Percentiles rank a stretch among this genome's conserved stretches.
Evolutionary conservation across 2,797 vertebrate genomes (phyloP).

Genomic region (Thunnus albacares): DNA sequence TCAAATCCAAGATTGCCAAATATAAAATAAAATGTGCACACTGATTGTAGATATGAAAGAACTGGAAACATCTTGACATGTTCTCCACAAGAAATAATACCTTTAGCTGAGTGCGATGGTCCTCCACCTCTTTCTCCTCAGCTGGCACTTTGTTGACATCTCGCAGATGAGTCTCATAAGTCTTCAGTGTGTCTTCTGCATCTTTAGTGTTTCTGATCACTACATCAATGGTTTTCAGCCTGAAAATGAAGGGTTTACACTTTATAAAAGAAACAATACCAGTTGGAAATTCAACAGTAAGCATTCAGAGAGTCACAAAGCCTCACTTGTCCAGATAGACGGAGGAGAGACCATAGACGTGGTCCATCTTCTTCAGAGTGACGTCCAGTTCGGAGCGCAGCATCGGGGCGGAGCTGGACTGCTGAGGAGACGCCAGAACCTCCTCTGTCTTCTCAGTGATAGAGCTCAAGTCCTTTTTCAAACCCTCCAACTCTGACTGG

Average conservation of each 20-base stretch:
- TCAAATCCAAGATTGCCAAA: neutral
- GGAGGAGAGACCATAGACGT: slow-evolving; percentile 92
- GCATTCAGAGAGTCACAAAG: neutral
- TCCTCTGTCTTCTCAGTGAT: slow-evolving; percentile 88
- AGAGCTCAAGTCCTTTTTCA: slow-evolving; percentile 88
- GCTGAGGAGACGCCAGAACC: slow-evolving; percentile 88
- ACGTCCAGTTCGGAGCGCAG: slow-evolving; percentile 93
- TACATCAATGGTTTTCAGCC: slow-evolving; percentile 93
- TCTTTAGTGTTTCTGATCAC: slow-evolving; percentile 93
- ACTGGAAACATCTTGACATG: neutral
- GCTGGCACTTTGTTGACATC: slow-evolving; percentile 91
- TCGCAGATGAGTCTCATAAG: slow-evolving; percentile 90
- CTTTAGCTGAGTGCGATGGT: slow-evolving; percentile 89
- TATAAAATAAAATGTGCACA: neutral
- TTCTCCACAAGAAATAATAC: slow-evolving; percentile 70
- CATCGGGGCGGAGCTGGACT: slow-evolving; percentile 81
- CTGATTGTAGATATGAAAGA: neutral
- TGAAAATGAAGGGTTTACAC: slow-evolving; percentile 54
- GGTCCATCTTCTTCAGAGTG: slow-evolving; percentile 93
- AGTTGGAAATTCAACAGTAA: neutral
- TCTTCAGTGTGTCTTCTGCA: slow-evolving; percentile 89
- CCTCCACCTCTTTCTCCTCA: slow-evolving; percentile 89
- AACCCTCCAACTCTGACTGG: slow-evolving; percentile 92
- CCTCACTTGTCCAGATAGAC: slow-evolving; percentile 95
- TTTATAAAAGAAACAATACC: neutral